Evolutionary conservation across 2,113 vertebrate genomes (phyloP).

Genomic region (Dissostichus mawsoni): DNA sequence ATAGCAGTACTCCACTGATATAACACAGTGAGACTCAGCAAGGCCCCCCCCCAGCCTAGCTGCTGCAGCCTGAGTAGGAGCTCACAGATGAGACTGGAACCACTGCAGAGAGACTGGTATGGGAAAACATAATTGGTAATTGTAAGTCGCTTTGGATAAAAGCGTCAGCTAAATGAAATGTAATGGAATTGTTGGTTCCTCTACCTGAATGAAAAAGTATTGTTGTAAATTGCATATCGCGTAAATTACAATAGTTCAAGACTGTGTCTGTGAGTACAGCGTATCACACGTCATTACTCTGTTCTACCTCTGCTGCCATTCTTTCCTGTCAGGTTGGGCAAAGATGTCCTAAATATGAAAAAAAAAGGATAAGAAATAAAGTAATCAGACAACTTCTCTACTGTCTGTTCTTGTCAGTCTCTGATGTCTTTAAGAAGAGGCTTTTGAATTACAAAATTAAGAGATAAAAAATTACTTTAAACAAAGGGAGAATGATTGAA

Average conservation of each 20-base stretch:
- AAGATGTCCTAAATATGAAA: conserved; percentile 12
- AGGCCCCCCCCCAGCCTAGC: conserved; percentile 47
- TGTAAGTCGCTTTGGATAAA: no score
- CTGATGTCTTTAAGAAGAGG: conserved; percentile 1
- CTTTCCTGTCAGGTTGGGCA: conserved; percentile 18
- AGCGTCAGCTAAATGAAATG: no score
- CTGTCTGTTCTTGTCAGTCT: background rate
- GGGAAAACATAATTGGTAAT: background rate
- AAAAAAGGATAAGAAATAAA: background rate
- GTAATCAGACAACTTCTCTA: background rate
- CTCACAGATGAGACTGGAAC: conserved; percentile 61
- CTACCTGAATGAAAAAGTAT: background rate
- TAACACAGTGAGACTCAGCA: conserved; percentile 64
- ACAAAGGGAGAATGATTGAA: conserved; percentile 31
- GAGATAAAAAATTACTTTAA: background rate
- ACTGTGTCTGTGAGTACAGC: background rate
- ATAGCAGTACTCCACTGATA: conserved; percentile 62
- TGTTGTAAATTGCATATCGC: background rate
- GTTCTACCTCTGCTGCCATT: conserved; percentile 7
- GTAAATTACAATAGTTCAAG: conserved; percentile 3
- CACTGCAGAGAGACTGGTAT: conserved; percentile 73
- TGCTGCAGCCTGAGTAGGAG: conserved; percentile 61
- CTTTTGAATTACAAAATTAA: conserved; percentile 32
- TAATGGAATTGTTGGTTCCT: background rate
- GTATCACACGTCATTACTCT: conserved; percentile 3